Base-by-base conservation (phyloP, 2,113 vertebrate genomes). In the Stictonetta naevosa region DNA sequence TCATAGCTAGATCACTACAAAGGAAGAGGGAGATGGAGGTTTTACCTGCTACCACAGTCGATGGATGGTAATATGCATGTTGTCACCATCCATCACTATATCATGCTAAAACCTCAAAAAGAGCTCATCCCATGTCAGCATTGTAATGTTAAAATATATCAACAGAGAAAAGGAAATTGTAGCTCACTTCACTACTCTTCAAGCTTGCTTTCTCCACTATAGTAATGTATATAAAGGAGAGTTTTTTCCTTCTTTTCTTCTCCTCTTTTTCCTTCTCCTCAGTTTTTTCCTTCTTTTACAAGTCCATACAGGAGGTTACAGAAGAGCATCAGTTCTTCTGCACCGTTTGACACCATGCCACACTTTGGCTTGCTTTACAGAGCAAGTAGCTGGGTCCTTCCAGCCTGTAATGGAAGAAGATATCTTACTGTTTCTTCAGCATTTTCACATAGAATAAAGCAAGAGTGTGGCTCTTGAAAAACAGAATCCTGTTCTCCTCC, bases 61-160 rank as follows among this genome's bases (percentile, higher is more conserved):
- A 20, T 40, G 34, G 60, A 46, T 55, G 63, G 79, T 55, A 68
- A 25, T 28, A 48, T 74, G 40, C 52, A 60, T 8, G 10, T 68
- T 53, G 31, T 40, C 58, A 31, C 55, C 26, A 13, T 48, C 18
- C 36, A 56, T 86, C 75, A 29, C 21, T 50, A 21, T 62, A 50
- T 91, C 38, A 26, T 82, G 62, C 60, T 76, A 84, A 88, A 85
- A 33, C 22, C 64, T 66, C 1, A 72, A 77, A 86, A 84, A 67
- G 42, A 23, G 38, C 29, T n/a, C 52, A 85, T 79, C 21, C 50
- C 63, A 11, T 71, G 29, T 59, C 69, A 92, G 34, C 62, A 79
- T 36, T 68, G 28, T 55, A n/a, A 52, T 25, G 68, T 46, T 93
- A 66, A 83, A 84, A 50, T 38, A 33, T n/a, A 46, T 28, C 28